phyloP scores from a whole-genome alignment of 2,888 invertebrate species.

The Ophioninae sp. region DNA sequence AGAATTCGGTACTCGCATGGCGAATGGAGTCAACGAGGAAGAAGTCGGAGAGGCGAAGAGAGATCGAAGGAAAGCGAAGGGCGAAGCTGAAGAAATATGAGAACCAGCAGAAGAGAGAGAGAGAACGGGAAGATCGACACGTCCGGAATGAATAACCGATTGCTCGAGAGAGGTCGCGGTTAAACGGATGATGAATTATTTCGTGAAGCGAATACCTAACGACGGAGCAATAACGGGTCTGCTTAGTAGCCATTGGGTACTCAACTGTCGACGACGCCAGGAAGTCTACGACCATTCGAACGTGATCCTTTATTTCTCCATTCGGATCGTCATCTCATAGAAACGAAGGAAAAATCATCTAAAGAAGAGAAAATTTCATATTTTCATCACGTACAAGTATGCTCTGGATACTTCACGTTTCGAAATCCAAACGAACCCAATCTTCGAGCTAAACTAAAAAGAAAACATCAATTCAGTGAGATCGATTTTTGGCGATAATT shows the following conservation, averaged over 20 bases:
- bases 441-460: too few species aligned
- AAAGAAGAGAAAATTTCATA: neutral
- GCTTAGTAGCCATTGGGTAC: neutral
- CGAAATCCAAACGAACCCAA: too few species aligned
- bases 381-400: too few species aligned
- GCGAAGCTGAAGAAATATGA: neutral
- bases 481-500: too few species aligned
- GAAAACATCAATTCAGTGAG: too few species aligned
- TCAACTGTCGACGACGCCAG: neutral
- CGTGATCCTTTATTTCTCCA: neutral
- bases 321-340: neutral
- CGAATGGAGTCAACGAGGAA: neutral
- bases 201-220: constrained; percentile 34
- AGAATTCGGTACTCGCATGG: constrained; percentile 23
- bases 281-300: neutral
- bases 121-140: neutral
- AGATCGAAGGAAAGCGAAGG: constrained; percentile 1
- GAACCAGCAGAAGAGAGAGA: neutral
- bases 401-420: too few species aligned
- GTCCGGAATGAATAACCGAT: constrained; percentile 46
- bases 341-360: neutral
- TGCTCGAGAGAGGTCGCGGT: constrained; percentile 47
- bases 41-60: neutral
- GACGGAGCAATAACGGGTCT: neutral
- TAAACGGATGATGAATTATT: constrained; percentile 46